Evolutionary conservation across 2,113 vertebrate genomes (phyloP).

Genomic region (Microtus montanus): DNA sequence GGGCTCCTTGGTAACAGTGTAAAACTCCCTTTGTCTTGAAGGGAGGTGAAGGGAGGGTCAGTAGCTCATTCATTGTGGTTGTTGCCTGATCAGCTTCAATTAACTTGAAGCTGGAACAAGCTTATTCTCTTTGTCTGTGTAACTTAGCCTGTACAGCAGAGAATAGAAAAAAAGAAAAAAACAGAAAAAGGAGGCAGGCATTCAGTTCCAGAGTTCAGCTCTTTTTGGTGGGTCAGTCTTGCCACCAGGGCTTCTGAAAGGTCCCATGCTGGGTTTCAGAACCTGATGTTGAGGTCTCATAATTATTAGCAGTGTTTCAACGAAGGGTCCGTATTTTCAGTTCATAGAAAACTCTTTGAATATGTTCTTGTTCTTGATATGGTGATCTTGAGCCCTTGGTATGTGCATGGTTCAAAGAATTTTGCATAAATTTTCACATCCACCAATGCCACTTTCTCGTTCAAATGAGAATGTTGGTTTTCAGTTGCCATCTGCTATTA

Average conservation of each 20-base stretch:
- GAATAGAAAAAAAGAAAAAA: background rate
- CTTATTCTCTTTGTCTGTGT: constrained; percentile 67
- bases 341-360: background rate
- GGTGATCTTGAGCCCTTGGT: background rate
- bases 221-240: background rate
- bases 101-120: constrained; percentile 65
- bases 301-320: constrained; percentile 28
- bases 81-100: constrained; percentile 77
- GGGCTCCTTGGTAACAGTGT: constrained; percentile 53
- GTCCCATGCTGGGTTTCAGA: background rate
- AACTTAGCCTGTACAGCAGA: background rate
- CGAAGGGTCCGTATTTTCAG: background rate
- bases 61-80: constrained; percentile 66
- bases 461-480: constrained; percentile 13
- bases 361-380: background rate
- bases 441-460: background rate
- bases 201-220: background rate
- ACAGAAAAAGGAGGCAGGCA: background rate
- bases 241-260: background rate
- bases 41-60: constrained; percentile 8
- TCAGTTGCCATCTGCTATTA: background rate
- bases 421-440: constrained; percentile 5
- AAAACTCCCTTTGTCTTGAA: constrained; percentile 64
- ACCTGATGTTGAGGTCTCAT: background rate
- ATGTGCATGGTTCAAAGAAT: background rate